phyloP scores from a whole-genome alignment of 1,140 invertebrate genomes.

The Solenopsis invicta region DNA sequence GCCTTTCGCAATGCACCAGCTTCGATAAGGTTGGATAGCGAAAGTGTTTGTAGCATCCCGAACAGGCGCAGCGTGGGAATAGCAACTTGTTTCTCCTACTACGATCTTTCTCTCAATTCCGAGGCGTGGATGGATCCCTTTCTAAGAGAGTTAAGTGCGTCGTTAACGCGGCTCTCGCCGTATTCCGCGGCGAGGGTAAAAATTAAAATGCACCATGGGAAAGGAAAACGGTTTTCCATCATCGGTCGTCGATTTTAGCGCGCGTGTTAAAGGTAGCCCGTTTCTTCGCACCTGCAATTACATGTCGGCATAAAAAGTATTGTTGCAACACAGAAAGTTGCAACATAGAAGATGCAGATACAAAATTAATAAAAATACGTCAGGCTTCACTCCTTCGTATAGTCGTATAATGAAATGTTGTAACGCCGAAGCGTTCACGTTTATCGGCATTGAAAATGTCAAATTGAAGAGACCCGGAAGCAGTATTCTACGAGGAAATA shows the following conservation, averaged over 20 bases:
- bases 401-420: neutral
- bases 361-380: conserved; percentile 1
- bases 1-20: conserved; percentile 74
- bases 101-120: conserved; percentile 56
- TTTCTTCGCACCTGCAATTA: too few relatives aligned
- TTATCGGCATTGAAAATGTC: conserved; percentile 17
- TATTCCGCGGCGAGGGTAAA: neutral
- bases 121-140: conserved; percentile 57
- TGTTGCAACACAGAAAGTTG: neutral
- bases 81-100: conserved; percentile 78
- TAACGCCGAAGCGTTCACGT: neutral
- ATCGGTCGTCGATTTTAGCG: neutral
- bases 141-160: conserved; percentile 38
- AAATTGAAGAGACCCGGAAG: conserved; percentile 35
- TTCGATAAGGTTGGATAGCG: conserved; percentile 77
- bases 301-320: neutral
- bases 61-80: conserved; percentile 76
- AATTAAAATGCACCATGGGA: neutral
- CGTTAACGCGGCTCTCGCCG: neutral
- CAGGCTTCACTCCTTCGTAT: neutral
- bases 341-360: neutral
- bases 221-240: neutral
- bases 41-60: conserved; percentile 79
- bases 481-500: conserved; percentile 1
- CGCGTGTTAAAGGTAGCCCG: neutral